phyloP scores from a whole-genome alignment of 2,797 vertebrate genomes.

The Adelosebastes latens region DNA sequence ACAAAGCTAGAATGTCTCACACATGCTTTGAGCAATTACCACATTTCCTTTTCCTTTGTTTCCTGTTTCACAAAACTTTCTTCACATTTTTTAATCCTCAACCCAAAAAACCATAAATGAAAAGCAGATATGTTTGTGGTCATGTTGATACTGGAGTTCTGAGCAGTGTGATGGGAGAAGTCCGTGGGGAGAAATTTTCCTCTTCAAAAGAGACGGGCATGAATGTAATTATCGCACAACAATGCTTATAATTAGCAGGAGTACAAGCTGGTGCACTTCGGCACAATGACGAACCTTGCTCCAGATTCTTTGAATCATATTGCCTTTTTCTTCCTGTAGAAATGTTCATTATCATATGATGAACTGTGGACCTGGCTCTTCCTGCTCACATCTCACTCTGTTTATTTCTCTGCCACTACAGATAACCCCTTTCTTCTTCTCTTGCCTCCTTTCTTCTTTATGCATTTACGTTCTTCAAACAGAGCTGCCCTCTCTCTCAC shows the following conservation, averaged over 20 bases:
- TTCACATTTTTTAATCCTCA: neutral
- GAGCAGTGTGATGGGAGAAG: constrained; percentile 18
- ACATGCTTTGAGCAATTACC: neutral
- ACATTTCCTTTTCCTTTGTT: constrained; percentile 13
- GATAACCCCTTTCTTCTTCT: neutral
- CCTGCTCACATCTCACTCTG: constrained; percentile 14
- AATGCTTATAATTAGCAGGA: constrained; percentile 59
- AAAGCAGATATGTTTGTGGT: constrained; percentile 34
- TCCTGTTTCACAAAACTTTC: constrained; percentile 2
- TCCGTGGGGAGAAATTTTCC: constrained; percentile 51
- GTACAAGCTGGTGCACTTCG: constrained; percentile 41
- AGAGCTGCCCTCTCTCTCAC: neutral
- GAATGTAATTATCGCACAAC: constrained; percentile 65
- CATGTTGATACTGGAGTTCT: constrained; percentile 18
- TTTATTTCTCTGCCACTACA: constrained; percentile 11
- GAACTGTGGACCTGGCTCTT: constrained; percentile 32
- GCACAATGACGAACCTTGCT: constrained; percentile 32
- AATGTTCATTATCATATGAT: constrained; percentile 45
- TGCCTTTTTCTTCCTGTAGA: constrained; percentile 29
- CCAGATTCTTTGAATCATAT: constrained; percentile 48
- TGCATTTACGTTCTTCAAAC: constrained; percentile 9
- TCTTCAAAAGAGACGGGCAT: constrained; percentile 54
- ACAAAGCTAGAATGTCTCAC: neutral
- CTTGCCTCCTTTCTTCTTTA: constrained; percentile 1
- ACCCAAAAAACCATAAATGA: constrained; percentile 4